These are phyloP conservation scores for Bicyclus anynana DNA, from an alignment of 1,140 invertebrate genomes.

Conservation along the genomic window DNA sequence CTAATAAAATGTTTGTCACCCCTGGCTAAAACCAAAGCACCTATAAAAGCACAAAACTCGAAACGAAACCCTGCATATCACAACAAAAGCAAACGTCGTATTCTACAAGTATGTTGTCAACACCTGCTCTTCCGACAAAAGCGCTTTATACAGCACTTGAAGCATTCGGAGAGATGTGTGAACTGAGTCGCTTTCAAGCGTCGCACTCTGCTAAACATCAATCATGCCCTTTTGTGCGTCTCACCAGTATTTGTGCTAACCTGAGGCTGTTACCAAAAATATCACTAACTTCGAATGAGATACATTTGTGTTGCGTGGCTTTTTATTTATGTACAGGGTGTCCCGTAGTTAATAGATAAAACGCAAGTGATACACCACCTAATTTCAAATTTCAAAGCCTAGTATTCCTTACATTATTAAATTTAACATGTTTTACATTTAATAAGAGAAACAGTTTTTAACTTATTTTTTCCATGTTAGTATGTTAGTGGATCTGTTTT, in stretches of 20 bases:
- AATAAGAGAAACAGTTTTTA: no score
- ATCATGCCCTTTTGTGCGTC: slow-evolving; percentile 27
- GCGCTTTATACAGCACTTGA: slow-evolving; percentile 19
- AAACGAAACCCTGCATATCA: neutral
- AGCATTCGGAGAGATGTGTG: slow-evolving; percentile 24
- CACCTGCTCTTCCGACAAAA: slow-evolving; percentile 5
- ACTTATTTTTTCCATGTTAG: no score
- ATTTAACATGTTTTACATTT: no score
- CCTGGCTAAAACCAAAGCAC: no score
- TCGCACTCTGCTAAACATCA: slow-evolving; percentile 18
- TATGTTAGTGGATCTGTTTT: no score
- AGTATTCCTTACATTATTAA: no score
- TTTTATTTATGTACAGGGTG: no score
- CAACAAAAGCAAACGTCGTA: slow-evolving; percentile 7
- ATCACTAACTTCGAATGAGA: neutral
- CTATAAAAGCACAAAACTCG: neutral
- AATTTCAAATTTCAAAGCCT: no score
- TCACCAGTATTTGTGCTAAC: slow-evolving; percentile 6
- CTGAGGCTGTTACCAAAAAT: neutral
- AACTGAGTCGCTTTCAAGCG: slow-evolving; percentile 18
- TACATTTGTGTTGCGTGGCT: no score
- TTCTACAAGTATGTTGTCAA: neutral
- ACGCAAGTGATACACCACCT: no score
- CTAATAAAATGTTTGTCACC: no score
- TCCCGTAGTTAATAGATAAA: no score